Base-by-base conservation (phyloP, 1,140 invertebrate genomes). In the Halictus rubicundus region DNA sequence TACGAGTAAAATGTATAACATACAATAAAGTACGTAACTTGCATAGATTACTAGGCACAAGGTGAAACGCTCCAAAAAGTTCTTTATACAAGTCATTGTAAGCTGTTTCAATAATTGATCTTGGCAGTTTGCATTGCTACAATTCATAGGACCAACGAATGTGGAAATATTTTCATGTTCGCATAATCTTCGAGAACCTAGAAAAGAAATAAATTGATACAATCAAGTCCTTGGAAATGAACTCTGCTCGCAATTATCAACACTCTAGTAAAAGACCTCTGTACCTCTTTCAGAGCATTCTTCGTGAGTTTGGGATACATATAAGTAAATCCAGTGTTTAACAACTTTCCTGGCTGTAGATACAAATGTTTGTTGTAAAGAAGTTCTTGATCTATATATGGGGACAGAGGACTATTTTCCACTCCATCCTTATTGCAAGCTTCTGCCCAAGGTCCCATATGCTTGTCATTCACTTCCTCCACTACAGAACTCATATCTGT, bases 401-500 rank as follows among this genome's bases (percentile, higher is more conserved):
- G 97, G 77, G 97, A 97, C 0, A 98, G 93, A 39, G 97, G 97
- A 64, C 97, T 97, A 92, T 98, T 98, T 82, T 94, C 93, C 27
- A 98, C 95, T 60, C 94, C 94, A 93, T 97, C 95, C 82, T 94
- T 93, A 78, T 95, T 94, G 91, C 97, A 98, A 64, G 96, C 95
- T 88, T 96, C 96, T 8, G 97, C 97, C 98, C 98, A 99, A 12
- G 97, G 97, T 1, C 94, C 95, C 93, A 98, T 95, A 91, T 98
- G 98, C 90, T 98, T 98, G 90, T 98, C 97, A 92, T 98, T 98
- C 0, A 97, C 97, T 86, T 98, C 97, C 81, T 98, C 97, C 0
- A 97, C 96, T 39, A 97, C 95, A 32, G 94, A 94, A n/a, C 94
- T 94, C 92, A 97, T 93, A 92, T 96, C 96, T 32, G 93, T 93